Evolutionary conservation across 2,888 invertebrate genomes (phyloP).

Genomic region (Thumatha senex): DNA sequence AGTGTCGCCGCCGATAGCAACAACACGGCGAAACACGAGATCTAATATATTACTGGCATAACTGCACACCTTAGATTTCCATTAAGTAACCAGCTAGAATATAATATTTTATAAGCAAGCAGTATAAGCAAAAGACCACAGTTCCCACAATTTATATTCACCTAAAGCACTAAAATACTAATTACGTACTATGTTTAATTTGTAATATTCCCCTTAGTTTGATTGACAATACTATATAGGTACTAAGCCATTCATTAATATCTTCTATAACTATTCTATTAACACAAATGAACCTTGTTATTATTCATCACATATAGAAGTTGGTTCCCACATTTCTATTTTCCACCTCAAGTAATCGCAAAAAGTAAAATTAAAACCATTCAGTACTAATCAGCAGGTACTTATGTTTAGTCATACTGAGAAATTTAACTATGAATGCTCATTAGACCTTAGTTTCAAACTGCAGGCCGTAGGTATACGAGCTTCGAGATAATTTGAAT

Average conservation of each 20-base stretch:
- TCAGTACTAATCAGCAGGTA: slow-evolving; percentile 31
- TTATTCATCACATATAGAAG: slow-evolving; percentile 8
- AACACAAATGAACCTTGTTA: slow-evolving; percentile 10
- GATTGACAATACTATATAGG: not conserved
- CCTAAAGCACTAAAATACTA: slow-evolving; percentile 13
- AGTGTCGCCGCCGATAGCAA: too few species aligned
- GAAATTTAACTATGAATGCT: slow-evolving; percentile 44
- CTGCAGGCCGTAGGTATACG: slow-evolving; percentile 25
- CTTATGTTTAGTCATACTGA: slow-evolving; percentile 43
- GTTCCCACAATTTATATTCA: slow-evolving; percentile 7
- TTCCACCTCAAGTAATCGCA: slow-evolving; percentile 12
- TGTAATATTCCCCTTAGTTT: slow-evolving; percentile 4
- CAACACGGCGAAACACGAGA: too few species aligned
- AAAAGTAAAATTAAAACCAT: slow-evolving; percentile 31
- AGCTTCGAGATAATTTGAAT: slow-evolving; percentile 50
- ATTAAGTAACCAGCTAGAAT: not conserved
- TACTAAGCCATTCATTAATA: slow-evolving; percentile 10
- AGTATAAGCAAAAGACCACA: not conserved
- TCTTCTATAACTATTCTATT: slow-evolving; percentile 1
- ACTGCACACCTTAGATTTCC: too few species aligned
- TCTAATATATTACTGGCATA: too few species aligned
- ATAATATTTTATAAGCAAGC: too few species aligned
- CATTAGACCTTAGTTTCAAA: slow-evolving; percentile 41
- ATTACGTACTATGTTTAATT: slow-evolving; percentile 4
- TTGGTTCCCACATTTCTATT: slow-evolving; percentile 16